Evolutionary conservation across 1,140 invertebrate species (phyloP).

Genomic region (Halyomorpha halys): DNA sequence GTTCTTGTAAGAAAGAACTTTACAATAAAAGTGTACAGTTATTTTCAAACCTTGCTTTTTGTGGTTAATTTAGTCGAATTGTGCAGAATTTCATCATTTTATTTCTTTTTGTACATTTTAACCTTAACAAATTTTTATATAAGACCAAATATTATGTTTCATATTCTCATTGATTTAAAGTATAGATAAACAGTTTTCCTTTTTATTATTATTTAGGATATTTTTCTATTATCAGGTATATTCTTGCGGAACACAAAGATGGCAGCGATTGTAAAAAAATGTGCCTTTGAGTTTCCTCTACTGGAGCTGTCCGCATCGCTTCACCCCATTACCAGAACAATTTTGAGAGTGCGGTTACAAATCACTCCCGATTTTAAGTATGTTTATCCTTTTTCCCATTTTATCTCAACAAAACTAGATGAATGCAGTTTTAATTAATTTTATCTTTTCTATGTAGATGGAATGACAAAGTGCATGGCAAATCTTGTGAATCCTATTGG

Average conservation of each 20-base stretch:
- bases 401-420: not conserved
- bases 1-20: too few species aligned
- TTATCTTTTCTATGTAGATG: conserved; percentile 46
- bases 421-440: conserved; percentile 2
- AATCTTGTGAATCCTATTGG: conserved; percentile 84
- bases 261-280: conserved; percentile 69
- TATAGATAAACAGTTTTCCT: too few species aligned
- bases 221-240: conserved; percentile 42
- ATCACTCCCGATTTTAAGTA: conserved; percentile 73
- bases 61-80: too few species aligned
- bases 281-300: conserved; percentile 72
- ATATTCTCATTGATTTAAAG: too few species aligned
- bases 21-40: too few species aligned
- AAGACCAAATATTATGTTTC: too few species aligned
- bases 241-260: conserved; percentile 66
- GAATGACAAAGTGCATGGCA: conserved; percentile 84
- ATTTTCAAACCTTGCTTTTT: too few species aligned
- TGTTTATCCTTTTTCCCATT: conserved; percentile 28
- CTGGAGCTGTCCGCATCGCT: conserved; percentile 72
- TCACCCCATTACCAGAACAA: conserved; percentile 90
- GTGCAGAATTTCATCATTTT: too few species aligned
- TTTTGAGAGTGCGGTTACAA: conserved; percentile 74
- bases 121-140: too few species aligned
- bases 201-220: not conserved
- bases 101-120: too few species aligned